Evolutionary conservation across 2,888 invertebrate genomes (phyloP).

Genomic region (Noctuana brunneofusca): DNA sequence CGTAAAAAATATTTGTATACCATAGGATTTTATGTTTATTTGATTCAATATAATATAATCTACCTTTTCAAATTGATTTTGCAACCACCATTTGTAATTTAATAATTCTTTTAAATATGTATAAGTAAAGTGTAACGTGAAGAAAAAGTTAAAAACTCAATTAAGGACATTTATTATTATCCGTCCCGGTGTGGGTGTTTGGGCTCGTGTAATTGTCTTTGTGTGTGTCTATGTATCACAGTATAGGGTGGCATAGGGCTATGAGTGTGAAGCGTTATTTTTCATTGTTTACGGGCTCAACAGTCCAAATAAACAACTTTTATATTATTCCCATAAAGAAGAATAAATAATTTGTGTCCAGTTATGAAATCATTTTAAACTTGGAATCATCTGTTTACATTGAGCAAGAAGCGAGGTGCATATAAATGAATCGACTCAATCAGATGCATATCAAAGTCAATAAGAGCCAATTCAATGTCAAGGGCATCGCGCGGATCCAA

Average conservation of each 20-base stretch:
- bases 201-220: too few relatives aligned
- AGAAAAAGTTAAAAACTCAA: too few relatives aligned
- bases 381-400: constrained; percentile 30
- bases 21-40: background rate
- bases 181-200: too few relatives aligned
- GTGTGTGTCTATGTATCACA: too few relatives aligned
- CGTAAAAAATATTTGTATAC: background rate
- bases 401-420: constrained; percentile 20
- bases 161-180: too few relatives aligned
- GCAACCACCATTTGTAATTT: too few relatives aligned
- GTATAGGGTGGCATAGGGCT: too few relatives aligned
- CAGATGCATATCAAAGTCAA: constrained; percentile 33
- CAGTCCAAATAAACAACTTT: background rate
- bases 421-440: constrained; percentile 30
- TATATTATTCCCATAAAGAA: background rate
- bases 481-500: constrained; percentile 31
- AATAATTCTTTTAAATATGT: too few relatives aligned
- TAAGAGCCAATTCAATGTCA: constrained; percentile 36
- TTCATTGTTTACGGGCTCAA: too few relatives aligned
- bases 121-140: too few relatives aligned
- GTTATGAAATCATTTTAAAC: constrained; percentile 7
- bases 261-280: too few relatives aligned
- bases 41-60: background rate
- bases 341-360: constrained; percentile 12
- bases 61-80: too few relatives aligned